Conservation (phyloP, 2,888 invertebrate genomes). For the Oscheius myriophilus region DNA sequence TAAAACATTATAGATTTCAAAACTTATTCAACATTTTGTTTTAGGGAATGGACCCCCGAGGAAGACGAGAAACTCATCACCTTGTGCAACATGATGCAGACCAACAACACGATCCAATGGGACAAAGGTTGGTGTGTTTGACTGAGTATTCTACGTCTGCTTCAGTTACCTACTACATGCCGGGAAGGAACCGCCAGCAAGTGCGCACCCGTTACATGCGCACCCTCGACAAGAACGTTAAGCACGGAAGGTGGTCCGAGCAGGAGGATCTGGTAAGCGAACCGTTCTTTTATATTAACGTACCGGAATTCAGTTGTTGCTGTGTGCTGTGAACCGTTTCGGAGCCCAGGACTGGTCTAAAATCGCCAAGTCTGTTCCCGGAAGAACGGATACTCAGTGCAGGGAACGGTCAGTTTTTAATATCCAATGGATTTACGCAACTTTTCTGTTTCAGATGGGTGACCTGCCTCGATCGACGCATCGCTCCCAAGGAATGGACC, state of each 20-base stretch:
- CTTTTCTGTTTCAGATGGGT: conserved; percentile 44
- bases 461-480: conserved; percentile 50
- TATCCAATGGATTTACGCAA: neutral
- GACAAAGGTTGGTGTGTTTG: conserved; percentile 72
- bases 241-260: conserved; percentile 65
- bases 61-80: conserved; percentile 80
- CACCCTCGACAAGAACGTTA: conserved; percentile 51
- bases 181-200: conserved; percentile 57
- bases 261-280: conserved; percentile 59
- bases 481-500: conserved; percentile 75
- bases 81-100: conserved; percentile 77
- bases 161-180: conserved; percentile 64
- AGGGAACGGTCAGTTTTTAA: conserved; percentile 67
- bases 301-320: conserved; percentile 57
- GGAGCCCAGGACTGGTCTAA: conserved; percentile 60
- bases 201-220: conserved; percentile 56
- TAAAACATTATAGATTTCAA: conserved; percentile 16
- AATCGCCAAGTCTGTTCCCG: conserved; percentile 68
- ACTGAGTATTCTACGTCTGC: neutral
- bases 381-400: conserved; percentile 70
- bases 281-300: neutral
- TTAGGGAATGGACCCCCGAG: conserved; percentile 77
- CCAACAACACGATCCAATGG: conserved; percentile 82
- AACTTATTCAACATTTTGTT: too few species aligned
- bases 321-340: conserved; percentile 51